Base-by-base conservation (phyloP, 2,113 vertebrate genomes). In the Columba livia region DNA sequence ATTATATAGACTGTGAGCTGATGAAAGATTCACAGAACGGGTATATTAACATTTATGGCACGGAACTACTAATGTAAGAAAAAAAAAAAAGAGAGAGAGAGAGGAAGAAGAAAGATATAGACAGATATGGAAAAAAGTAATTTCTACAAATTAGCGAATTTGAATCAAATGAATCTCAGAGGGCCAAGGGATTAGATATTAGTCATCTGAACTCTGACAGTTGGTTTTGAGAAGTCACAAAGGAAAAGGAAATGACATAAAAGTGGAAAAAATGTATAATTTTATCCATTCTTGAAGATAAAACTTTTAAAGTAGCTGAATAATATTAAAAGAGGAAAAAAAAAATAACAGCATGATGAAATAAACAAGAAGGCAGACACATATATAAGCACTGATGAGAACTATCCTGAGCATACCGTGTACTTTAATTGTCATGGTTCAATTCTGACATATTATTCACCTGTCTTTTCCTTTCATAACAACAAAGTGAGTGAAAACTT, bases 151-250 rank as follows among this genome's bases (percentile, higher is more conserved):
- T 92, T 87, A 91, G 36, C 44, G 70, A 90, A 78, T 86, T 81
- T 89, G 56, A 89, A 92, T 92, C 67, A 84, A 93, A 92, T 50
- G 3, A 79, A 81, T 71, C 48, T 78, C 69, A 87, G 65, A 61
- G 31, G 70, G n/a, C 65, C 28, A 69, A 67, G 38, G 15, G 48
- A 95, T 87, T 85, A 79, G 38, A 26, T 65, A 79, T 95, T 89
- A 89, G 77, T 91, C 57, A 92, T 89, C 69, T 89, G 89, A 90
- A 90, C 84, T 87, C 53, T 94, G 83, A 93, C 51, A 78, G n/a
- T 26, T 94, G 44, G 34, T 81, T 92, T 93, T 84, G 47, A 92
- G 53, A 94, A 94, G 77, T 69, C 56, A 80, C 12, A 53, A 40
- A 79, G 38, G 87, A 94, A 92, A 75, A 8, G 10, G 15, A 87